These are phyloP conservation scores for Zenarchopterus dispar DNA, from an alignment of 2,797 vertebrate species.

Conservation along the genomic window DNA sequence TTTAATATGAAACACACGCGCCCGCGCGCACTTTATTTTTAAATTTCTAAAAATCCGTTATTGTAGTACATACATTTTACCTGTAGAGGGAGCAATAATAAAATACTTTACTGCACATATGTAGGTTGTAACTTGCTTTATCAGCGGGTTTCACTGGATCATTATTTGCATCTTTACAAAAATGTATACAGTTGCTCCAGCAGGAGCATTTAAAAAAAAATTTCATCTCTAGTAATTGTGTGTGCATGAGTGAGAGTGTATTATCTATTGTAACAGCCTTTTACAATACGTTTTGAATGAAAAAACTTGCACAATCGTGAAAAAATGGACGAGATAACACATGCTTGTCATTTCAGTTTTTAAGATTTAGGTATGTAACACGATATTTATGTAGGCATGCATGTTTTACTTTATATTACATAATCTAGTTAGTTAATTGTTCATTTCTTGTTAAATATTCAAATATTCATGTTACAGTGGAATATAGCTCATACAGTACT, in stretches of 20 bases:
- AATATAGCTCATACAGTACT: background rate
- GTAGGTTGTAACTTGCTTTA: background rate
- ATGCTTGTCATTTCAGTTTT: too few relatives aligned
- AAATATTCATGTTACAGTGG: background rate
- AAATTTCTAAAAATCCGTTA: background rate
- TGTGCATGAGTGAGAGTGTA: too few relatives aligned
- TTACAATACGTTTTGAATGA: too few relatives aligned
- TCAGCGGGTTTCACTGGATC: background rate
- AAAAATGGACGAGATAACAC: too few relatives aligned
- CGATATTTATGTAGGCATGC: background rate
- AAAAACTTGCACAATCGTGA: too few relatives aligned
- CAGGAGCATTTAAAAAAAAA: too few relatives aligned
- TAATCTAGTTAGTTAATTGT: too few relatives aligned
- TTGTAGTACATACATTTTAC: constrained; percentile 32
- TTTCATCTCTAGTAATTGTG: too few relatives aligned
- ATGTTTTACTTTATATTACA: background rate
- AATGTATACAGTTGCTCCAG: background rate
- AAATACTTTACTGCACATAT: constrained; percentile 11
- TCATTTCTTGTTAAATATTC: background rate
- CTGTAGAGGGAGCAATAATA: constrained; percentile 61
- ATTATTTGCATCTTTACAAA: background rate
- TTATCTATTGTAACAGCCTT: too few relatives aligned
- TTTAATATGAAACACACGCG: too few relatives aligned
- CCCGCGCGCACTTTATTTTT: background rate
- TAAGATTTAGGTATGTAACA: background rate